A percentile compares a stretch with the other conserved stretches of the same genome.
Evolutionary conservation across 2,888 invertebrate genomes (phyloP).

Genomic region (Tenthredo distinguenda): DNA sequence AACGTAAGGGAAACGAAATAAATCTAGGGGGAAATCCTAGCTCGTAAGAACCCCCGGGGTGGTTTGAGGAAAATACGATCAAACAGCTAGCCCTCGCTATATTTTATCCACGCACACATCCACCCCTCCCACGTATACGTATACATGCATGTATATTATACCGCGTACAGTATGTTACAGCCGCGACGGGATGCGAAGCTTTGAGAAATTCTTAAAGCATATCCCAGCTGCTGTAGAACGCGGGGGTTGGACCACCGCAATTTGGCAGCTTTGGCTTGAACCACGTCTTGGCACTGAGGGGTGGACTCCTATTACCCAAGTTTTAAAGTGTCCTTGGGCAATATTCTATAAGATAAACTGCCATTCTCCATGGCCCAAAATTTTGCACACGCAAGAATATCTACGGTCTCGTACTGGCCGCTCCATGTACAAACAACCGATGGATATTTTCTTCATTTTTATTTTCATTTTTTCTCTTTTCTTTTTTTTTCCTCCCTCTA

Average conservation of each 20-base stretch:
- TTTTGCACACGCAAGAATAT: not conserved
- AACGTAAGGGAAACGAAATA: conserved; percentile 28
- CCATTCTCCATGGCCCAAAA: not conserved
- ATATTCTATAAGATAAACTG: conserved; percentile 62
- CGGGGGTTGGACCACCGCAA: conserved; percentile 20
- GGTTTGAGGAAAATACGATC: conserved; percentile 19
- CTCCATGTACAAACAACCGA: not conserved
- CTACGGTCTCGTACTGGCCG: not conserved
- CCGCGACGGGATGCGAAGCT: not conserved
- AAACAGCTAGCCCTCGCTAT: not conserved
- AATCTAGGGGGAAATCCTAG: conserved; percentile 13
- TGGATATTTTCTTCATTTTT: not conserved
- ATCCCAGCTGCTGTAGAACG: conserved; percentile 12
- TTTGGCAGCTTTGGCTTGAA: conserved; percentile 27
- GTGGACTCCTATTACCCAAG: conserved; percentile 65
- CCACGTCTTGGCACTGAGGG: conserved; percentile 50
- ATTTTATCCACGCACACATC: not conserved
- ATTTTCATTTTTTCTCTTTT: not conserved
- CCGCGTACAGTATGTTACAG: not conserved
- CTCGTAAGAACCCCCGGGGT: not conserved
- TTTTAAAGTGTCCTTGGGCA: conserved; percentile 68
- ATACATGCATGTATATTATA: not conserved
- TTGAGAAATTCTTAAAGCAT: conserved; percentile 27
- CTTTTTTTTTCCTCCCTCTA: not conserved
- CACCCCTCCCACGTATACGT: not conserved